Percentiles rank a stretch among this genome's conserved stretches.
Conservation (phyloP, 2,888 invertebrate species). For the Coleophora deauratella region DNA sequence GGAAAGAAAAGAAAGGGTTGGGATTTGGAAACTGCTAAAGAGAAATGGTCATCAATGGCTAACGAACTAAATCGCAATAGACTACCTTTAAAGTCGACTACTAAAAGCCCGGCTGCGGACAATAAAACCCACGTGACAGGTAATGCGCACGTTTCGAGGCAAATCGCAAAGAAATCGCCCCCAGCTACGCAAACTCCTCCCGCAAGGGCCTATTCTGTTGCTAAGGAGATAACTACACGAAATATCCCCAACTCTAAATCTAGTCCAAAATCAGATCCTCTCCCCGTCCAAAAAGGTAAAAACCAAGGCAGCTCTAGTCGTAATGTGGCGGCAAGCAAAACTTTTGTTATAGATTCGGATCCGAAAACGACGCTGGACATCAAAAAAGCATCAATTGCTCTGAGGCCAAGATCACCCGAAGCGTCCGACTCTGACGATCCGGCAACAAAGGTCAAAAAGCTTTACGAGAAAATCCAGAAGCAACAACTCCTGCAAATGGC, state of each 20-base stretch:
- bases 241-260: too few species aligned
- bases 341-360: constrained; percentile 20
- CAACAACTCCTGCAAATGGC: constrained; percentile 79
- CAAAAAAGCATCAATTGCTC: constrained; percentile 11
- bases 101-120: constrained; percentile 1
- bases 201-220: neutral
- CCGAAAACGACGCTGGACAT: constrained; percentile 13
- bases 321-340: neutral
- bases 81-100: neutral
- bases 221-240: neutral
- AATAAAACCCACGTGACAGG: constrained; percentile 6
- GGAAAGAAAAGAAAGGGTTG: constrained; percentile 59
- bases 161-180: constrained; percentile 10
- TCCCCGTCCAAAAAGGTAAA: neutral
- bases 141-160: constrained; percentile 5
- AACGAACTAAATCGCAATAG: constrained; percentile 43
- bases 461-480: constrained; percentile 72
- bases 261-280: neutral
- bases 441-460: constrained; percentile 47
- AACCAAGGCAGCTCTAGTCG: neutral
- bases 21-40: constrained; percentile 64
- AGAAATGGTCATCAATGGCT: constrained; percentile 69
- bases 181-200: neutral
- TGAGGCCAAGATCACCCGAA: neutral
- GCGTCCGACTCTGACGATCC: constrained; percentile 41